These are phyloP conservation scores for Musca domestica DNA, from an alignment of 1,140 invertebrate genomes.

Conservation along the genomic window DNA sequence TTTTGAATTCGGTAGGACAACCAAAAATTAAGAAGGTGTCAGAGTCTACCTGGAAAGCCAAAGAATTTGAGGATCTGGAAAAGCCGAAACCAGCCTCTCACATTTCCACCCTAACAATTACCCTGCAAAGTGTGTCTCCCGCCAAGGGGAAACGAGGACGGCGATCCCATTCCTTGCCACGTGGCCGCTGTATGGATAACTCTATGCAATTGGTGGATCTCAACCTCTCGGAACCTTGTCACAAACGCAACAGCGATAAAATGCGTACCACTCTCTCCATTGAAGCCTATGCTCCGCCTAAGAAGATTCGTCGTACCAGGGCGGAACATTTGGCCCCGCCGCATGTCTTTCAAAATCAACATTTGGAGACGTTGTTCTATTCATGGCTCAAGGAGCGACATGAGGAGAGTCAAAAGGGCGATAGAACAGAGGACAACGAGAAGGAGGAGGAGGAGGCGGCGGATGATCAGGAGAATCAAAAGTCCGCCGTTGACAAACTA, in stretches of 20 bases:
- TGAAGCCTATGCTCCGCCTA: constrained; percentile 47
- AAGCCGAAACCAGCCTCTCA: constrained; percentile 28
- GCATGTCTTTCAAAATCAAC: constrained; percentile 44
- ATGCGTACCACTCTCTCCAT: constrained; percentile 37
- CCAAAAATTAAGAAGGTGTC: not conserved
- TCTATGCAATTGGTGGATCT: not conserved
- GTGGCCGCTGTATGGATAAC: not conserved
- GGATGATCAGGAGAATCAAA: constrained; percentile 32
- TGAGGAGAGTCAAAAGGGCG: constrained; percentile 13
- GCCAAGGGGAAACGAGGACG: constrained; percentile 14
- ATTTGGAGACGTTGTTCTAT: constrained; percentile 44
- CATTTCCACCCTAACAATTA: constrained; percentile 41
- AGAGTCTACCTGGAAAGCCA: not conserved
- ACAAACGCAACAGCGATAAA: constrained; percentile 39
- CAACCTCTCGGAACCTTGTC: constrained; percentile 19
- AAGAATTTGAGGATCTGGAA: constrained; percentile 10
- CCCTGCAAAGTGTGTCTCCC: constrained; percentile 31
- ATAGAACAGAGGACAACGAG: constrained; percentile 19
- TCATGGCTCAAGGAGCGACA: constrained; percentile 44
- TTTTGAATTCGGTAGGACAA: not conserved
- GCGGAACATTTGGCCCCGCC: constrained; percentile 34
- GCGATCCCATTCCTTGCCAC: constrained; percentile 1
- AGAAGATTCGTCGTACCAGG: constrained; percentile 45
- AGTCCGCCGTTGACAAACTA: constrained; percentile 39
- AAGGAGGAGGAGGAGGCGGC: not conserved